Evolutionary conservation across 2,797 vertebrate genomes (phyloP).

Genomic region (Cygnus olor): DNA sequence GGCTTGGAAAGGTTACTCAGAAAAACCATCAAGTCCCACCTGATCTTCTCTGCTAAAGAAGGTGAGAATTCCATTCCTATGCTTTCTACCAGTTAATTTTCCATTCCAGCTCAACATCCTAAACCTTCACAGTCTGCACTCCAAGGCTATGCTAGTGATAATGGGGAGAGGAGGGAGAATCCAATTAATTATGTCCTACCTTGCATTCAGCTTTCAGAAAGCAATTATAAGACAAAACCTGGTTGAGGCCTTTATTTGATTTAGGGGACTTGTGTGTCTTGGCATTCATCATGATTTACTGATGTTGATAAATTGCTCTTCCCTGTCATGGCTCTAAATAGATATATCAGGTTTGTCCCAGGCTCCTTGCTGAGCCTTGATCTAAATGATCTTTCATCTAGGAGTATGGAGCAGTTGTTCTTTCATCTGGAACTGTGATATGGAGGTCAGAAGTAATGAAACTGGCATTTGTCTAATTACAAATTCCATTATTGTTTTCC

Average conservation of each 20-base stretch:
- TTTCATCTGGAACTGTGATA: constrained; percentile 23
- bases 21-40: background rate
- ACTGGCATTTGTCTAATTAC: constrained; percentile 51
- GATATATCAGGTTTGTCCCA: constrained; percentile 40
- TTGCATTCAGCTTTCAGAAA: constrained; percentile 26
- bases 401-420: background rate
- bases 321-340: constrained; percentile 35
- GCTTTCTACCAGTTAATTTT: constrained; percentile 9
- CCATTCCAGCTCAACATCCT: background rate
- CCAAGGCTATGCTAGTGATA: background rate
- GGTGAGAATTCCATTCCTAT: background rate
- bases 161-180: background rate
- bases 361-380: constrained; percentile 9
- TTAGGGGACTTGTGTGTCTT: constrained; percentile 47
- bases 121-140: background rate
- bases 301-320: constrained; percentile 58
- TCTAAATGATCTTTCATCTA: constrained; percentile 39
- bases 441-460: constrained; percentile 39
- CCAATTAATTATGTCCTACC: constrained; percentile 54
- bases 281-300: constrained; percentile 57
- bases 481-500: constrained; percentile 32
- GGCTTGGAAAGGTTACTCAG: background rate
- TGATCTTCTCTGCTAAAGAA: constrained; percentile 1
- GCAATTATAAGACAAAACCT: constrained; percentile 58
- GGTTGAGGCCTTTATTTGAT: constrained; percentile 43